A percentile compares a stretch with the other conserved stretches of the same genome.
These are phyloP conservation scores for Struthio camelus DNA, from an alignment of 2,113 vertebrate genomes.

Conservation along the genomic window DNA sequence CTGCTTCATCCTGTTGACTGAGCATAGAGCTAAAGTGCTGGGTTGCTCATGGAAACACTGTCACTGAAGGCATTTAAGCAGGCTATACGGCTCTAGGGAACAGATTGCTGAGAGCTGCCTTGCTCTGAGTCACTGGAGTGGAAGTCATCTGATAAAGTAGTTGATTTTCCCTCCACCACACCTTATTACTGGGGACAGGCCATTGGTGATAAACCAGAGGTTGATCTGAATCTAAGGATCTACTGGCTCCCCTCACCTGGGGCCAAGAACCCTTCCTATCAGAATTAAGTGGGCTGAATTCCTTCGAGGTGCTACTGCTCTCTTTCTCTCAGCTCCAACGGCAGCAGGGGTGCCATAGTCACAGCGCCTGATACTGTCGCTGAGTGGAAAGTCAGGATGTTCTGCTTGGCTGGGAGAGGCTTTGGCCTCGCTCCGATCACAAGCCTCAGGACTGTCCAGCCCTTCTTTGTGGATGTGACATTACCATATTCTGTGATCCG, in stretches of 20 bases:
- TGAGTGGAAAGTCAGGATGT: constrained; percentile 80
- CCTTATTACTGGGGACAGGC: neutral
- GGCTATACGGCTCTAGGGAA: neutral
- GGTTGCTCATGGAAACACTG: neutral
- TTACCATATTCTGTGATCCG: constrained; percentile 82
- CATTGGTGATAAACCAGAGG: neutral
- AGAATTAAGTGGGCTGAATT: neutral
- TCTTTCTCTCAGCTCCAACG: constrained; percentile 37
- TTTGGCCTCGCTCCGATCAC: constrained; percentile 80
- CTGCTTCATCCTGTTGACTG: neutral
- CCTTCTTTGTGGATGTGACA: constrained; percentile 82
- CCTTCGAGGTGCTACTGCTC: neutral
- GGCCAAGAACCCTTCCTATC: neutral
- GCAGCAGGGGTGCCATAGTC: constrained; percentile 44
- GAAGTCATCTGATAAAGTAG: neutral
- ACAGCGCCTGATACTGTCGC: constrained; percentile 80
- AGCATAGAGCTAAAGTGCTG: neutral
- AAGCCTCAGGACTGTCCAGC: constrained; percentile 78
- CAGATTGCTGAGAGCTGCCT: neutral
- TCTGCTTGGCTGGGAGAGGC: constrained; percentile 80
- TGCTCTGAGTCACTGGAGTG: neutral
- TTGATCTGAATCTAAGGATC: neutral
- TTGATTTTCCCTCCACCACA: no score
- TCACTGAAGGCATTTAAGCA: neutral
- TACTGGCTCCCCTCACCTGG: neutral